These are phyloP conservation scores for Microctenopoma lineatum DNA, from an alignment of 2,797 vertebrate genomes.

Conservation along the genomic window DNA sequence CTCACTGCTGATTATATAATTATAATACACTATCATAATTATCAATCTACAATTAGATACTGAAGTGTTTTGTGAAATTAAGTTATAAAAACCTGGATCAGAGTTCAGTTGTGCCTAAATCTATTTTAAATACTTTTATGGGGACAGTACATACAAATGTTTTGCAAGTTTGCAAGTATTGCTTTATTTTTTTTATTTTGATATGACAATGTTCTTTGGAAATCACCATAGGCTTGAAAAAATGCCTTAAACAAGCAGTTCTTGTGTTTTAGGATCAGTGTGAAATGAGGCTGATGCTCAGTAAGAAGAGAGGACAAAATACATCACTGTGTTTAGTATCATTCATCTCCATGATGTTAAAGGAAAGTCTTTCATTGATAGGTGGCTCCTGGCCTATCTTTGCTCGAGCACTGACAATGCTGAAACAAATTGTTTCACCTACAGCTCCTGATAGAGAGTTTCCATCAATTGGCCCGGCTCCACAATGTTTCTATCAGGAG, in stretches of 20 bases:
- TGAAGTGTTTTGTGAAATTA: not conserved
- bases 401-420: constrained; percentile 4
- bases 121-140: too few species aligned
- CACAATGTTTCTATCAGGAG: constrained; percentile 38
- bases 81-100: not conserved
- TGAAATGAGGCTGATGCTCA: too few species aligned
- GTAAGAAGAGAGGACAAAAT: not conserved
- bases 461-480: constrained; percentile 42
- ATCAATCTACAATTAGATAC: not conserved
- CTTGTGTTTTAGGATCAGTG: not conserved
- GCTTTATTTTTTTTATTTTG: too few species aligned
- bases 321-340: not conserved
- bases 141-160: too few species aligned
- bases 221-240: too few species aligned
- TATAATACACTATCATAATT: not conserved
- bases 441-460: constrained; percentile 38
- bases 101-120: too few species aligned
- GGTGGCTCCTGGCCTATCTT: not conserved
- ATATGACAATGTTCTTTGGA: too few species aligned
- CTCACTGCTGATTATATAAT: not conserved
- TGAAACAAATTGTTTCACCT: constrained; percentile 36
- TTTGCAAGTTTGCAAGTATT: too few species aligned
- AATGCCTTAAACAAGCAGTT: not conserved
- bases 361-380: not conserved
- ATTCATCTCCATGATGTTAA: constrained; percentile 18